Evolutionary conservation across 2,113 vertebrate species (phyloP).

Genomic region (Etia nguti): DNA sequence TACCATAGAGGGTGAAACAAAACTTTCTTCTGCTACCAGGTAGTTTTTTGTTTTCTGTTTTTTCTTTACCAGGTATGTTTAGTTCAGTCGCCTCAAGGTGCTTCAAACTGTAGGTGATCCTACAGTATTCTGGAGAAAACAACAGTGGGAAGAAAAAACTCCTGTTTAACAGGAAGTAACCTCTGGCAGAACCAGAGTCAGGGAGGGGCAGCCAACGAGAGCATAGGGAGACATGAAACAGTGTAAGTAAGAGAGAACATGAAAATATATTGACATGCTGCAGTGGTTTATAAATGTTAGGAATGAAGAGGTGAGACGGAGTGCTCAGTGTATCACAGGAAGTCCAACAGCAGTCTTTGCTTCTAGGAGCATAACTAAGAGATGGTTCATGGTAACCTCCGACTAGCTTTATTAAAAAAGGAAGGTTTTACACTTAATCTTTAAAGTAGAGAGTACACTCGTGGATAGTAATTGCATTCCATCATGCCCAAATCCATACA

Average conservation of each 20-base stretch:
- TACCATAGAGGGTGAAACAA: background rate
- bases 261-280: background rate
- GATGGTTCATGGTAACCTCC: background rate
- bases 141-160: background rate
- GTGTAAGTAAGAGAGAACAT: background rate
- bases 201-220: background rate
- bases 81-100: background rate
- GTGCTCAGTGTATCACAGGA: background rate
- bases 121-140: background rate
- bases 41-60: background rate
- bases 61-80: background rate
- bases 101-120: background rate
- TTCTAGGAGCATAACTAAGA: background rate
- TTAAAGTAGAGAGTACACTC: background rate
- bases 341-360: background rate
- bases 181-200: background rate
- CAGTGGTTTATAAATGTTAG: background rate
- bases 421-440: background rate
- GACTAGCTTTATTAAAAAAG: background rate
- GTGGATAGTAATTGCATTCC: background rate
- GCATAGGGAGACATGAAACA: background rate
- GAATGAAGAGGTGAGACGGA: background rate
- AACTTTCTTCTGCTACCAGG: background rate
- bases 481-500: background rate
- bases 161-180: background rate